Percentiles rank a stretch among this genome's conserved stretches.
phyloP scores from a whole-genome alignment of 2,113 vertebrate genomes.

The Spheniscus mendiculus region DNA sequence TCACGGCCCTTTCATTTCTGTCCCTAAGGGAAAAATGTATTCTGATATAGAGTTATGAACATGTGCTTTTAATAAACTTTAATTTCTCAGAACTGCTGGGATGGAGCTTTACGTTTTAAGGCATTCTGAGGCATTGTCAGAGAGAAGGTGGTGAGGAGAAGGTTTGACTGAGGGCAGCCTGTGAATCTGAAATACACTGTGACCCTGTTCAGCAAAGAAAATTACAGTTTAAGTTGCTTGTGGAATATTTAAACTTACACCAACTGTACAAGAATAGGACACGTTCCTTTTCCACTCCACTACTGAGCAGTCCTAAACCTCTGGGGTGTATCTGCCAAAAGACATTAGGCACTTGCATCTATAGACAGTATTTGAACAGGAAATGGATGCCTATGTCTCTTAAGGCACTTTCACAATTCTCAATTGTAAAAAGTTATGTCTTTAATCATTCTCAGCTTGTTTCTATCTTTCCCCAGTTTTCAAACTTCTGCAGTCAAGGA shows the following conservation, averaged over 20 bases:
- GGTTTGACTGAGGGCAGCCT: background rate
- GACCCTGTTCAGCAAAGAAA: background rate
- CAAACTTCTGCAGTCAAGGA: background rate
- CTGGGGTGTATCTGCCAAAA: background rate
- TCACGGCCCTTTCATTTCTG: background rate
- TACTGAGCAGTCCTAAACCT: background rate
- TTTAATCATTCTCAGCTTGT: background rate
- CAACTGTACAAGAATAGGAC: background rate
- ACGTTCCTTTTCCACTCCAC: background rate
- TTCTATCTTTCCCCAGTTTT: background rate
- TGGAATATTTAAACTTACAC: background rate
- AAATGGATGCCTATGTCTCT: background rate
- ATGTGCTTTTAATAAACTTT: background rate
- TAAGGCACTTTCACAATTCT: background rate
- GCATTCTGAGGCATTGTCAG: background rate
- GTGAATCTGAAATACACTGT: background rate
- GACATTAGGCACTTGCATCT: background rate
- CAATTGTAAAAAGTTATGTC: background rate
- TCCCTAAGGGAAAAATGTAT: background rate
- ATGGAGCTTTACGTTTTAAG: background rate
- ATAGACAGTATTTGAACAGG: background rate
- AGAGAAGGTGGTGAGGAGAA: background rate
- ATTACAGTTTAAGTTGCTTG: background rate
- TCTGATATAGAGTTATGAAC: background rate
- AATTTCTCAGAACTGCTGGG: background rate